Evolutionary conservation across 2,888 invertebrate genomes (phyloP).

Genomic region (Mactromeris polynyma): DNA sequence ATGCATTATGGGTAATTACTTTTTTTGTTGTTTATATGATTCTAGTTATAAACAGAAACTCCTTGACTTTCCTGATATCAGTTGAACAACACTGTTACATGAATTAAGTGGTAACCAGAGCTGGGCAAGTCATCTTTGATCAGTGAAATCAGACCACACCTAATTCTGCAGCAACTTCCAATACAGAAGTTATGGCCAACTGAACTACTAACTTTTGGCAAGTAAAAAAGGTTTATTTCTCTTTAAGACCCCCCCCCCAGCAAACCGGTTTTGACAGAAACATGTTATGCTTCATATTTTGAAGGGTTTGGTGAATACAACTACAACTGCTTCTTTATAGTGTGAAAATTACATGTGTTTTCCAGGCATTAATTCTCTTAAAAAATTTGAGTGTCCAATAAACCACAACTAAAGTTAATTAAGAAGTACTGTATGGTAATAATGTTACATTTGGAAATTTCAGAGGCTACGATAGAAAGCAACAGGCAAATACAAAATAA

Average conservation of each 20-base stretch:
- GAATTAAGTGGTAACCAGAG: not conserved
- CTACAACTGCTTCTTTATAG: too few species aligned
- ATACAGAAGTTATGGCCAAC: not conserved
- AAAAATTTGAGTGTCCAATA: too few species aligned
- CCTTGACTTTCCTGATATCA: not conserved
- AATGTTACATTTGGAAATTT: too few species aligned
- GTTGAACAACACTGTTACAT: not conserved
- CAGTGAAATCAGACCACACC: not conserved
- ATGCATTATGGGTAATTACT: not conserved
- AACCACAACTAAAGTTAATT: too few species aligned
- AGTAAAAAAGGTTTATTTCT: not conserved
- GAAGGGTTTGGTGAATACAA: too few species aligned
- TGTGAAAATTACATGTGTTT: too few species aligned
- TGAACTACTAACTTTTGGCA: slow-evolving; percentile 16
- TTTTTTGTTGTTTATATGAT: not conserved
- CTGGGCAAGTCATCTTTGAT: not conserved
- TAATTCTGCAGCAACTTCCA: not conserved
- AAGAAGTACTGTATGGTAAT: too few species aligned
- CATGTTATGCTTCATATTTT: too few species aligned
- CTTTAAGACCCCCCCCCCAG: not conserved
- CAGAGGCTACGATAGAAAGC: too few species aligned
- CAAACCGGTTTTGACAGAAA: too few species aligned
- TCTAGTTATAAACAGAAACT: not conserved
- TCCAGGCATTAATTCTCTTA: too few species aligned
- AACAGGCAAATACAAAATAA: too few species aligned